phyloP scores from a whole-genome alignment of 30 jellyfish, hydroid and myxozoan genomes.

The Chrysaora quinquecirrha region DNA sequence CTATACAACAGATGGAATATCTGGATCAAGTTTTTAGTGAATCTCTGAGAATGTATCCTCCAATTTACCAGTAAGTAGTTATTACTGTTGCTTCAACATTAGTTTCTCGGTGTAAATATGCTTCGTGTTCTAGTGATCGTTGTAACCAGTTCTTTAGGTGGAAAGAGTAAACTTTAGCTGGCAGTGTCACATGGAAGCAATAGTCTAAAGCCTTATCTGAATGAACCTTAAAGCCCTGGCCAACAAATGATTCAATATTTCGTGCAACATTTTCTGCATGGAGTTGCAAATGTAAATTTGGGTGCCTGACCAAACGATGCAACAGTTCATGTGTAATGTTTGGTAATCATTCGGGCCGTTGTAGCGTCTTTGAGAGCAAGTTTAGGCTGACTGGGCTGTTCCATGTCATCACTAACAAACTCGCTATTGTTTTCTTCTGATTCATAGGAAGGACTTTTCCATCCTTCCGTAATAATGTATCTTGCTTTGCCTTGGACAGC shows the following conservation, averaged over 20 bases:
- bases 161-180: not conserved
- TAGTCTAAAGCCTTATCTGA: not conserved
- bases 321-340: too few relatives aligned
- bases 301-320: too few relatives aligned
- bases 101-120: not conserved
- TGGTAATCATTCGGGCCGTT: too few relatives aligned
- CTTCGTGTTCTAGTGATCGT: not conserved
- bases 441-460: too few relatives aligned
- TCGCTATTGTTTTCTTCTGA: too few relatives aligned
- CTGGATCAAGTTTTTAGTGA: slow-evolving; percentile 56
- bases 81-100: not conserved
- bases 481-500: too few relatives aligned
- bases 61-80: slow-evolving; percentile 27
- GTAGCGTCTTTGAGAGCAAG: too few relatives aligned
- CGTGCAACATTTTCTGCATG: too few relatives aligned
- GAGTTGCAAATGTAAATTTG: too few relatives aligned
- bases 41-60: slow-evolving; percentile 50
- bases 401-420: too few relatives aligned
- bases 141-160: not conserved
- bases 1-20: slow-evolving; percentile 26
- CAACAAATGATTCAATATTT: not conserved
- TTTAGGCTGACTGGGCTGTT: too few relatives aligned
- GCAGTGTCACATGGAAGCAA: not conserved
- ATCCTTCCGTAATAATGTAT: too few relatives aligned
- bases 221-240: not conserved